Evolutionary conservation across 2,113 vertebrate genomes (phyloP).

Genomic region (Syngnathus floridae): DNA sequence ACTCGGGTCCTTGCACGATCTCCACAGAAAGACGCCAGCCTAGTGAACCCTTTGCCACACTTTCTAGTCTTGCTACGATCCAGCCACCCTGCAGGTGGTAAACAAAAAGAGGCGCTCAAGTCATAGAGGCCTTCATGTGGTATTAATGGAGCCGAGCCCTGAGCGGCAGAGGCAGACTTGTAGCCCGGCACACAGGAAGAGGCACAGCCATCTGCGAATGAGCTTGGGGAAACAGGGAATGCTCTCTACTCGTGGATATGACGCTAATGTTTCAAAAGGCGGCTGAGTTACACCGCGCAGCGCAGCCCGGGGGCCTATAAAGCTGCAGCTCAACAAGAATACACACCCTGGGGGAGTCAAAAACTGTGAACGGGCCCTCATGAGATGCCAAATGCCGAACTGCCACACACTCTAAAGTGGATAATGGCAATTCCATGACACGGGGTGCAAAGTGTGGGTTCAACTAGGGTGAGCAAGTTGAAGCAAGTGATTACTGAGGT

Average conservation of each 20-base stretch:
- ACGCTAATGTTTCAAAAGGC: constrained; percentile 47
- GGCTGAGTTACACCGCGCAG: constrained; percentile 47
- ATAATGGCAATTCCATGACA: constrained; percentile 42
- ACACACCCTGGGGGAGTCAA: constrained; percentile 23
- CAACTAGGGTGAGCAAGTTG: constrained; percentile 57
- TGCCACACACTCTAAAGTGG: constrained; percentile 40
- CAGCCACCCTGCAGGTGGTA: constrained; percentile 57
- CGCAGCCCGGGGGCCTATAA: constrained; percentile 29
- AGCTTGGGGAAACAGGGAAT: constrained; percentile 23
- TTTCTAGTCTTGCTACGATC: constrained; percentile 42
- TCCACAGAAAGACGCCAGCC: constrained; percentile 51
- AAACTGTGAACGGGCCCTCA: constrained; percentile 22
- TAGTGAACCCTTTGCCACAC: constrained; percentile 62
- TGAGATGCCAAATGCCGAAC: constrained; percentile 24
- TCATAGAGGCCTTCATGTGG: constrained; percentile 45
- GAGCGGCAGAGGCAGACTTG: constrained; percentile 40
- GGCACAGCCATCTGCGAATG: constrained; percentile 53
- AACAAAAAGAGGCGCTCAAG: constrained; percentile 32
- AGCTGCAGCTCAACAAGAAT: constrained; percentile 27
- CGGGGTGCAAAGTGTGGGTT: constrained; percentile 47
- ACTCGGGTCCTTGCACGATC: constrained; percentile 50
- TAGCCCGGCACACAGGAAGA: constrained; percentile 35
- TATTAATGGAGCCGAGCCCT: constrained; percentile 48
- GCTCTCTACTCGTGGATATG: constrained; percentile 28
- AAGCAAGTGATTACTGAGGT: constrained; percentile 49